These are phyloP conservation scores for Eupristina koningsbergeri DNA, from an alignment of 1,140 invertebrate genomes.

Conservation along the genomic window DNA sequence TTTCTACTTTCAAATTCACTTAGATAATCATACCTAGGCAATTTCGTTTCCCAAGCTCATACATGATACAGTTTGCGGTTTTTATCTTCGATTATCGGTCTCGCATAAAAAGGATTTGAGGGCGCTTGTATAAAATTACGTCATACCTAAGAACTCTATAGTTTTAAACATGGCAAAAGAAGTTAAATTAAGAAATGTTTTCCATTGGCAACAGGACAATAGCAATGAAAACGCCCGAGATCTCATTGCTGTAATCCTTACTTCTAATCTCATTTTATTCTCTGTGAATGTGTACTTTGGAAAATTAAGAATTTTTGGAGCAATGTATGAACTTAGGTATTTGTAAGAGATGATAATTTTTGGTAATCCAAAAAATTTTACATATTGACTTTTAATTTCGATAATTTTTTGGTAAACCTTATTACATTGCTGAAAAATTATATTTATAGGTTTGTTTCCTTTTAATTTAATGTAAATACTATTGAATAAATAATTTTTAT, in stretches of 20 bases:
- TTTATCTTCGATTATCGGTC: constrained; percentile 5
- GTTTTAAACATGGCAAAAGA: not conserved
- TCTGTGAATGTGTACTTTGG: too few relatives aligned
- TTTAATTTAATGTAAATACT: too few relatives aligned
- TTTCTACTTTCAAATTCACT: not conserved
- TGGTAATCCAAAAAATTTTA: too few relatives aligned
- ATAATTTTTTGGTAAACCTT: too few relatives aligned
- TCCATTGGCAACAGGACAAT: constrained; percentile 54
- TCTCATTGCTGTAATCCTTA: not conserved
- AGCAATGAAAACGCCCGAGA: constrained; percentile 55
- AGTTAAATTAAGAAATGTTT: constrained; percentile 55
- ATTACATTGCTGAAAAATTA: too few relatives aligned
- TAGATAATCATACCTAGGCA: constrained; percentile 8
- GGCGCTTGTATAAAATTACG: constrained; percentile 32
- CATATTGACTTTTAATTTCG: too few relatives aligned
- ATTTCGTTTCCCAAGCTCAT: not conserved
- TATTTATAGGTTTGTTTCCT: too few relatives aligned
- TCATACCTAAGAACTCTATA: not conserved
- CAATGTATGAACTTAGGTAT: too few relatives aligned
- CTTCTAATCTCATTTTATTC: constrained; percentile 11
- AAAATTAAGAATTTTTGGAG: too few relatives aligned
- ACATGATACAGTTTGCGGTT: not conserved
- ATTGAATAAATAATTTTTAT: too few relatives aligned
- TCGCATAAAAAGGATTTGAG: constrained; percentile 14
- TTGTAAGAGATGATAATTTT: too few relatives aligned